Evolutionary conservation across 2,797 vertebrate genomes (phyloP), one percentile per base, ranked within the genome.

Genomic region (Eulemur albifrons): DNA sequence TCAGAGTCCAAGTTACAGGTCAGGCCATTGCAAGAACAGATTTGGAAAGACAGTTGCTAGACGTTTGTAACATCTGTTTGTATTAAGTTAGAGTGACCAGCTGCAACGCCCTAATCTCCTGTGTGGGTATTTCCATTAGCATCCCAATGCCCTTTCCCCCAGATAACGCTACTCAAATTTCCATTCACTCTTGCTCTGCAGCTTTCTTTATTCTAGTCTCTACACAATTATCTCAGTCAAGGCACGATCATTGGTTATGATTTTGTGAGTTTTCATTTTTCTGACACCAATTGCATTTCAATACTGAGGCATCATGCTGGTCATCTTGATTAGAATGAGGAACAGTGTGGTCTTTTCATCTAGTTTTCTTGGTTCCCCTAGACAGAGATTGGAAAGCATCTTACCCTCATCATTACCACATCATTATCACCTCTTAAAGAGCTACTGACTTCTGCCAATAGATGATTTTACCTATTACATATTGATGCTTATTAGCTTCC

Each of bases 231-330:
- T 73, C 50, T 79, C 79, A 69, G 25, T n/a, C 14, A 9, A 20
- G 20, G 70, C 88, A 72, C 63, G 52, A 14, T 57, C n/a, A 10
- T 4, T 61, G 15, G 40, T 70, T 63, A 83, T 76, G 76, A 72
- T 61, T 80, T 92, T 90, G 50, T 12, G 54, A 69, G 88, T 70
- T 92, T 92, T 83, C 59, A 88, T 92, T 63, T 92, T 54, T 65
- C 77, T 35, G 4, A 30, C 57, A 65, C 40, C 50, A 54, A 59
- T 45, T 75, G 12, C n/a, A 35, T 79, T 94, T 95, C 25, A 65
- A 57, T 61, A 30, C 18, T 2, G 32, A 72, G 30, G 48, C 69
- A 67, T 32, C 67, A 43, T 54, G 82, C 23, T 90, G 43, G 73
- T 63, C 73, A 45, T 88, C 48, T 73, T 90, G 81, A 70, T 93